Conservation (phyloP, 2,113 vertebrate species). For the Alouatta palliata region DNA sequence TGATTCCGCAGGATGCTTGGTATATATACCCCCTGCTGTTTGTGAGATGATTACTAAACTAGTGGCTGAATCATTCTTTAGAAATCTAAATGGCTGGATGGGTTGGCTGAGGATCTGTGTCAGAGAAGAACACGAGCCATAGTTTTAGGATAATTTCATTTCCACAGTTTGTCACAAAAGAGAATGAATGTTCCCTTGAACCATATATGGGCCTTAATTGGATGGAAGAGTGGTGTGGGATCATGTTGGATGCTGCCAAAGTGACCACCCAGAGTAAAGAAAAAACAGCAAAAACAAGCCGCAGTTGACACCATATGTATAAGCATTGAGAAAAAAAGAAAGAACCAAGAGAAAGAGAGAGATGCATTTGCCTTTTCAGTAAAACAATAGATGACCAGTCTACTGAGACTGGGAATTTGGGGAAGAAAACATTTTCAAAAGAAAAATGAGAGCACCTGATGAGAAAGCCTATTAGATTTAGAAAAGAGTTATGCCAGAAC, state of each 20-base stretch:
- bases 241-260: neutral
- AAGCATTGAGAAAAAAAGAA: neutral
- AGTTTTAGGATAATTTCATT: neutral
- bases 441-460: neutral
- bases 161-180: neutral
- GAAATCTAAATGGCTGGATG: neutral
- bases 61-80: neutral
- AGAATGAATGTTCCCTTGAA: neutral
- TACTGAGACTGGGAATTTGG: neutral
- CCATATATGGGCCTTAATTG: too few species aligned
- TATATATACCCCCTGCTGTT: neutral
- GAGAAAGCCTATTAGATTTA: neutral
- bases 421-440: neutral
- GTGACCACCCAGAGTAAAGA: neutral
- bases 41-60: neutral
- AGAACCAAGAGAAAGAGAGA: neutral
- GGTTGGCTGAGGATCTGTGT: accelerated
- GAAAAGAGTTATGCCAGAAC: neutral
- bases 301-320: neutral
- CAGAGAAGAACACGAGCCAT: neutral
- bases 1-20: neutral
- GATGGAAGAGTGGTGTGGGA: neutral
- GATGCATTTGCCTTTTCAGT: neutral
- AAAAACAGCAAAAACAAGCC: neutral
- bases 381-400: neutral